A percentile compares a stretch with the other conserved stretches of the same genome.
Conservation (phyloP, 2,113 vertebrate species). For the Elaphurus davidianus region DNA sequence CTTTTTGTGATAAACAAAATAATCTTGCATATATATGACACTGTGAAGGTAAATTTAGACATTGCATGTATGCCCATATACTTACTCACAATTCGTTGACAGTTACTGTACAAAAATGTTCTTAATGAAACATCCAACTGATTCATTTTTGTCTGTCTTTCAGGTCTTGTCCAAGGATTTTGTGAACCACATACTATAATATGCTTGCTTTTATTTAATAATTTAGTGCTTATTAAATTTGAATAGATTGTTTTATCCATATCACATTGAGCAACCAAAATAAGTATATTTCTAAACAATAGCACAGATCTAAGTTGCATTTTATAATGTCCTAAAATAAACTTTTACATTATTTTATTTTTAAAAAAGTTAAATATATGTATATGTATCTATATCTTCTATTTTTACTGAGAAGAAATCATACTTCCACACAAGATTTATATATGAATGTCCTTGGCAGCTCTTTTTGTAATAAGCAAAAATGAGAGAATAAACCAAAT, state of each 20-base stretch:
- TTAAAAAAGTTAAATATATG: background rate
- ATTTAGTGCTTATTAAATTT: background rate
- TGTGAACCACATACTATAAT: background rate
- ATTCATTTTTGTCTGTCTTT: background rate
- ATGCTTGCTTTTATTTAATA: background rate
- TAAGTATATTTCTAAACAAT: background rate
- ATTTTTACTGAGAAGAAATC: background rate
- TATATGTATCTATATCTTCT: background rate
- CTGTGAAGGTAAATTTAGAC: background rate
- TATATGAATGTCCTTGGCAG: background rate
- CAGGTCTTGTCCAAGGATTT: background rate
- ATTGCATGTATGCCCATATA: background rate
- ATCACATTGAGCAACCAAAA: background rate
- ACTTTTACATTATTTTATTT: background rate
- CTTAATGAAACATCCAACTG: background rate
- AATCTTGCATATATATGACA: background rate
- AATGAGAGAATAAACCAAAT: background rate
- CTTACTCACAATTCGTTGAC: background rate
- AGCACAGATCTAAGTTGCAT: background rate
- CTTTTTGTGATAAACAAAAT: background rate
- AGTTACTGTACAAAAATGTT: background rate
- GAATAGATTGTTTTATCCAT: background rate
- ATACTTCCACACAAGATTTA: background rate
- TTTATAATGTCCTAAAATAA: background rate
- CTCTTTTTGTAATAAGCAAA: background rate